These are phyloP conservation scores for Clupea harengus DNA, from an alignment of 2,113 vertebrate species.

Conservation along the genomic window DNA sequence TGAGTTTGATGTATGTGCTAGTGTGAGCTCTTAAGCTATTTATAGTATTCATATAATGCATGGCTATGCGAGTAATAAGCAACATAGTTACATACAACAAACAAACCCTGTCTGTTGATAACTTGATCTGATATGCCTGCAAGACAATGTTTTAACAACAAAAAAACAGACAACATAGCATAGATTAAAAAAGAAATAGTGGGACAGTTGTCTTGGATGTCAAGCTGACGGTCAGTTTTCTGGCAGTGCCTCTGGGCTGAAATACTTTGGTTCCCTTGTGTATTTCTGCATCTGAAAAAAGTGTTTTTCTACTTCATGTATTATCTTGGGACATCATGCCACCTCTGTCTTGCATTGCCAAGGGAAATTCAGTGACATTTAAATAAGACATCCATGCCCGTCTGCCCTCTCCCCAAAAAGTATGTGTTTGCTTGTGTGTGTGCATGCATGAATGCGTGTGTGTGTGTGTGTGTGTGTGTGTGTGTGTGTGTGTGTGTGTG, in stretches of 20 bases:
- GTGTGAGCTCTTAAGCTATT: neutral
- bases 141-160: too few relatives aligned
- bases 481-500: neutral
- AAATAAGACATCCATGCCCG: neutral
- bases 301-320: neutral
- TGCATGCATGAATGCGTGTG: neutral
- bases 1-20: neutral
- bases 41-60: neutral
- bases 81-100: too few relatives aligned
- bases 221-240: too few relatives aligned
- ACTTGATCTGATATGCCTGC: too few relatives aligned
- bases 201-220: too few relatives aligned
- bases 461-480: slow-evolving; percentile 14
- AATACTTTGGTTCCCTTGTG: neutral
- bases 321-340: neutral
- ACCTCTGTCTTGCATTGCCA: neutral
- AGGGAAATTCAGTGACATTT: neutral
- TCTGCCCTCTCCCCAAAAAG: neutral
- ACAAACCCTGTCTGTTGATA: too few relatives aligned
- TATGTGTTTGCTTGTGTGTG: neutral
- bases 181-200: too few relatives aligned
- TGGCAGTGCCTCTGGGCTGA: too few relatives aligned
- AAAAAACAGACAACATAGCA: too few relatives aligned
- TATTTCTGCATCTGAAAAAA: neutral
- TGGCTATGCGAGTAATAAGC: too few relatives aligned